phyloP scores from a whole-genome alignment of 2,888 invertebrate species.

The Tiliacea citrago region DNA sequence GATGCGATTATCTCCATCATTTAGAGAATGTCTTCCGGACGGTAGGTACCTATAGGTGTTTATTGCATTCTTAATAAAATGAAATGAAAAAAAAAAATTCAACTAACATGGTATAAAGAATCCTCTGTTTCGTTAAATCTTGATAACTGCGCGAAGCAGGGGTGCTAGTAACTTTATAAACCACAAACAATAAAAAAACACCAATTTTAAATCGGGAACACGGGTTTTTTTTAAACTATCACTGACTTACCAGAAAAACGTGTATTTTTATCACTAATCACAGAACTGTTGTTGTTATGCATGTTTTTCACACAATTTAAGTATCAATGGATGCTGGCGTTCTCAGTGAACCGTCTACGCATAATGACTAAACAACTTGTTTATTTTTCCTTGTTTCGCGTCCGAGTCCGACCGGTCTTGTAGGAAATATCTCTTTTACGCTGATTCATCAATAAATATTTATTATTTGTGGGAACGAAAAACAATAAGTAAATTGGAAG shows the following conservation, averaged over 20 bases:
- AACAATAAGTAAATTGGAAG: not conserved
- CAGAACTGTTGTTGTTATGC: not conserved
- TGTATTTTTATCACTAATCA: not conserved
- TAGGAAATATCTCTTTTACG: not conserved
- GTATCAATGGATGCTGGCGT: not conserved
- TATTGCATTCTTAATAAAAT: too few relatives aligned
- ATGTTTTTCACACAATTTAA: constrained; percentile 11
- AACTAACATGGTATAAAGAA: too few relatives aligned
- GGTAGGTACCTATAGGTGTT: too few relatives aligned
- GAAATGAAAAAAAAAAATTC: too few relatives aligned
- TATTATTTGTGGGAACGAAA: not conserved
- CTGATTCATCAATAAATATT: constrained; percentile 10
- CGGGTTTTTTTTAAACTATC: not conserved
- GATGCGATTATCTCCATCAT: too few relatives aligned
- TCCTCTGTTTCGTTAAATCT: too few relatives aligned
- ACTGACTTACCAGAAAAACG: constrained; percentile 21
- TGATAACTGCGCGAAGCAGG: too few relatives aligned
- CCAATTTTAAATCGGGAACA: not conserved
- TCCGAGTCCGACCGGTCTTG: constrained; percentile 11
- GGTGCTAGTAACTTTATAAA: not conserved
- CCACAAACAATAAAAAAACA: not conserved
- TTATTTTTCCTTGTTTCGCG: constrained; percentile 33
- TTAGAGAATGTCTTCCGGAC: too few relatives aligned
- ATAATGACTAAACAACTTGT: not conserved
- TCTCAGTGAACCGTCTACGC: not conserved